Base-by-base conservation (phyloP, 2,113 vertebrate genomes). In the Psephotus haematonotus region DNA sequence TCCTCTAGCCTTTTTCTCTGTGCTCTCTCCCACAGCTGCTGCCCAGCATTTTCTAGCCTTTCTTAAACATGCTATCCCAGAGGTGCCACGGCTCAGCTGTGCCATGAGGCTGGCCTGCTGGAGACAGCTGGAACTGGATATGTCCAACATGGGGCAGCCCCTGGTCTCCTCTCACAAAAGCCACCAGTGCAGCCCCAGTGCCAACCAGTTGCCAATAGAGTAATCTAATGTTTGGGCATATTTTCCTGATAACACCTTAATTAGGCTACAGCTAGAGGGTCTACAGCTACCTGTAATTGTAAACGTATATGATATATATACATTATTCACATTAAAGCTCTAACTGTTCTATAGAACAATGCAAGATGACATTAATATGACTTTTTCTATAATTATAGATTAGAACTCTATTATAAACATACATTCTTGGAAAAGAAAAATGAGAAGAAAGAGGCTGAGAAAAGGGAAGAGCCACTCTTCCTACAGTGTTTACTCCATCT, bases 131-230 rank as follows among this genome's bases (percentile, higher is more conserved):
- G 62, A 35, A 75, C 11, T 9, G 20, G 31, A 31, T 18, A 31
- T 1, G 2, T 9, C 29, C 69, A 81, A 46, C 20, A 20, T 0
- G 0, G 39, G 53, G 22, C n/a, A 60, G 49, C 2, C 33, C 14
- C 35, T 4, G 2, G 13, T 25, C 27, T 86, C 60, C 39, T 63
- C 31, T 53, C 33, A 29, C 0, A 3, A 33, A 43, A 15, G 28
- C 28, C 2, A 2, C 12, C 28, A 46, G 50, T 77, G 46, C 19
- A 78, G 37, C 12, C 4, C 35, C 2, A 2, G n/a, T n/a, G 24
- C 23, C 41, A 63, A 44, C 18, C 50, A 2, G 19, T 47, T 77
- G 31, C 44, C 49, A 86, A n/a, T 0, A 37, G 7, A 37, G 23
- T n/a, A 47, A 88, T 27, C 14, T 43, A 44, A 29, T 67, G 16